Evolutionary conservation across 1,140 invertebrate species (phyloP).

Genomic region (Radopholus similis): DNA sequence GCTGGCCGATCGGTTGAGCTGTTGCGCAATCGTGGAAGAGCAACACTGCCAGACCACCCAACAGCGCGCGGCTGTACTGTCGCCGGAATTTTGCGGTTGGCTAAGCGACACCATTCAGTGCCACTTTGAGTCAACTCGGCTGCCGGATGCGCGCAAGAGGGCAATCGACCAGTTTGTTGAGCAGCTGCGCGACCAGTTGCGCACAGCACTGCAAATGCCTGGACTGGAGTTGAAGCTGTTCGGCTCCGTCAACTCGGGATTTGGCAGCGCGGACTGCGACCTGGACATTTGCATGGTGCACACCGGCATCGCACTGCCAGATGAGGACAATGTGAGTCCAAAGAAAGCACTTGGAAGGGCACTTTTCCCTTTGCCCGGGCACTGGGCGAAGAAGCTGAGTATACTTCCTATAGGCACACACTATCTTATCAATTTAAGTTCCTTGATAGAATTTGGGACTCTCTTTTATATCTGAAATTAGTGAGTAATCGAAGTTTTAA

Average conservation of each 20-base stretch:
- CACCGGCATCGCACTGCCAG: neutral
- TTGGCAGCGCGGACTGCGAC: constrained; percentile 14
- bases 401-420: too few relatives aligned
- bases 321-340: neutral
- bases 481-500: too few relatives aligned
- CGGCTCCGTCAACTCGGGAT: constrained; percentile 10
- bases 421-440: neutral
- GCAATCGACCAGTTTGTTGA: neutral
- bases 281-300: constrained; percentile 13
- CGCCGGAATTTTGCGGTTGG: neutral
- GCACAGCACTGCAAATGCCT: neutral
- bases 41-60: too few relatives aligned
- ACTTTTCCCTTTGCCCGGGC: too few relatives aligned
- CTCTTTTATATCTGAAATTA: too few relatives aligned
- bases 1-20: too few relatives aligned
- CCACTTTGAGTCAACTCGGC: neutral
- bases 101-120: neutral
- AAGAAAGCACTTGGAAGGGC: too few relatives aligned
- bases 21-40: too few relatives aligned
- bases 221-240: neutral
- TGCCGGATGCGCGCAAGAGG: neutral
- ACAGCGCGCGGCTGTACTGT: neutral
- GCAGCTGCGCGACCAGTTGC: neutral
- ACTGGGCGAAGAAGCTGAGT: too few relatives aligned
- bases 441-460: neutral